A percentile compares a stretch with the other conserved stretches of the same genome.
Conservation (phyloP, 2,888 invertebrate species). For the Ennomos quercinarius region DNA sequence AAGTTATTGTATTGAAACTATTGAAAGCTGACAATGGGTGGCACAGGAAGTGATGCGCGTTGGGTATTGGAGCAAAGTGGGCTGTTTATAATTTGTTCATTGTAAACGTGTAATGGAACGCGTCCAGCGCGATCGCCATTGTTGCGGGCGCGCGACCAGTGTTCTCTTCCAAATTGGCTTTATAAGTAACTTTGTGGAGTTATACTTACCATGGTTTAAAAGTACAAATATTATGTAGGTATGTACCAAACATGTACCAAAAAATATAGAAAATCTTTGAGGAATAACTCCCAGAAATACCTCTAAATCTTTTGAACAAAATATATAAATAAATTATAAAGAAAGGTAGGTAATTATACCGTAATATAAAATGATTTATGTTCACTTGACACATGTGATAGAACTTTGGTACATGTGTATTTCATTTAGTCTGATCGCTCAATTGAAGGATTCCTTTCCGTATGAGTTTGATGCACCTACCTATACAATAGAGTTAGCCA, state of each 20-base stretch:
- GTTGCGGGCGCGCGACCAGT: constrained; percentile 58
- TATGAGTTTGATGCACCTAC: too few species aligned
- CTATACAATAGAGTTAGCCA: constrained; percentile 5
- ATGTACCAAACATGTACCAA: not conserved
- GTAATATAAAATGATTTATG: too few species aligned
- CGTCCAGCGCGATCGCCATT: constrained; percentile 67
- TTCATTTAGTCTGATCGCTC: too few species aligned
- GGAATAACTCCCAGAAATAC: too few species aligned
- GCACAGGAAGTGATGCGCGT: constrained; percentile 81
- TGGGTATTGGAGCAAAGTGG: constrained; percentile 81
- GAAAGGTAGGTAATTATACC: too few species aligned
- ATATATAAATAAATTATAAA: too few species aligned
- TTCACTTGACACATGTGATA: too few species aligned
- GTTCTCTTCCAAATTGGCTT: constrained; percentile 75
- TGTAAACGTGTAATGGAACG: constrained; percentile 74
- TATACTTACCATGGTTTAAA: too few species aligned
- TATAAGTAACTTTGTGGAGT: constrained; percentile 49
- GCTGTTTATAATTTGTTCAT: constrained; percentile 85
- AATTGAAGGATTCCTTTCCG: too few species aligned
- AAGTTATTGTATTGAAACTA: constrained; percentile 84
- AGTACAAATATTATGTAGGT: not conserved
- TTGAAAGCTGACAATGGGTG: constrained; percentile 79
- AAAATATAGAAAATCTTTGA: too few species aligned
- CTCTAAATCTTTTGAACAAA: too few species aligned
- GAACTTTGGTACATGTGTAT: too few species aligned